phyloP scores from a whole-genome alignment of 2,888 invertebrate species.

The Syritta pipiens region DNA sequence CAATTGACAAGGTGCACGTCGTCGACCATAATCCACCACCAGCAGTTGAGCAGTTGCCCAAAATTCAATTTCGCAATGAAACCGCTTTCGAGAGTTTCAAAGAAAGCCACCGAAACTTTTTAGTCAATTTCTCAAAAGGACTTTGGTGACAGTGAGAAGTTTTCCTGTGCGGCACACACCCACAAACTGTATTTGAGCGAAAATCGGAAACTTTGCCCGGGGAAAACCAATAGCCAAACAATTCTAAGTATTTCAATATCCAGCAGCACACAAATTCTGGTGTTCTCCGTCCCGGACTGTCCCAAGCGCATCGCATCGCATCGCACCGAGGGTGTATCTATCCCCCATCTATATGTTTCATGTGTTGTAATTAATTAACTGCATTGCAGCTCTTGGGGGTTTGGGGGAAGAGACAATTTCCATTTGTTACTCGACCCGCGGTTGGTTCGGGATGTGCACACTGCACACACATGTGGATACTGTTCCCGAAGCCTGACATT shows the following conservation, averaged over 20 bases:
- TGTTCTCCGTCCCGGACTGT: neutral
- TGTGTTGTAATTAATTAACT: conserved; percentile 69
- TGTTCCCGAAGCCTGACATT: conserved; percentile 31
- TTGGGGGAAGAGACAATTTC: conserved; percentile 30
- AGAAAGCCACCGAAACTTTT: conserved; percentile 63
- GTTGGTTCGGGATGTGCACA: conserved; percentile 6
- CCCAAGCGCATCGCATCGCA: neutral
- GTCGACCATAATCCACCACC: conserved; percentile 43
- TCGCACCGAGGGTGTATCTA: conserved; percentile 4
- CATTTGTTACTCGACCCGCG: conserved; percentile 43
- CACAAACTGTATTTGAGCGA: conserved; percentile 39
- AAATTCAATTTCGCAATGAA: conserved; percentile 58
- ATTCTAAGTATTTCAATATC: conserved; percentile 66
- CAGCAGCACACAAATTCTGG: conserved; percentile 33
- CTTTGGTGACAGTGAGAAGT: conserved; percentile 61
- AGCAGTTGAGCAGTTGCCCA: conserved; percentile 40
- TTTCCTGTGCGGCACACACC: conserved; percentile 22
- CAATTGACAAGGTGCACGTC: conserved; percentile 40
- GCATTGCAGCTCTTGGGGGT: conserved; percentile 56
- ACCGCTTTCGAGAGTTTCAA: conserved; percentile 46
- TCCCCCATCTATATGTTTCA: conserved; percentile 60
- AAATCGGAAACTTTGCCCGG: conserved; percentile 48
- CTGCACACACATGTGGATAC: conserved; percentile 20
- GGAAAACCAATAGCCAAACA: conserved; percentile 59
- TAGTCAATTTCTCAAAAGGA: conserved; percentile 65